Base-by-base conservation (phyloP, 2,113 vertebrate species). In the Phodopus roborovskii region DNA sequence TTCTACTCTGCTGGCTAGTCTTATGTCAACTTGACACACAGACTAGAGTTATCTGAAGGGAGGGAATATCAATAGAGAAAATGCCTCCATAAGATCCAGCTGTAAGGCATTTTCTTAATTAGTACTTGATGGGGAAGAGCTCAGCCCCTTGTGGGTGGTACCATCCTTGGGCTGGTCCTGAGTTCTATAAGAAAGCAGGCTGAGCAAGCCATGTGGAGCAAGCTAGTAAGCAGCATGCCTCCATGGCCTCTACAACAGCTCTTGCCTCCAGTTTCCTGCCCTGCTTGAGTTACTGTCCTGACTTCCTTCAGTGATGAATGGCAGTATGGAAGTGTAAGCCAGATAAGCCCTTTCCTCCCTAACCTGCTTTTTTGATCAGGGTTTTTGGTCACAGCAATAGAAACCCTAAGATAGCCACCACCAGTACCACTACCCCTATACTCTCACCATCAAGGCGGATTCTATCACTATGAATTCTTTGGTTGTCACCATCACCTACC, bases 371-470 rank as follows among this genome's bases (percentile, higher is more conserved):
- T 64, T 28, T 28, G 26, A 24, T 64, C 62, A 64, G 28, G 8
- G 24, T 64, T 24, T 20, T 64, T 64, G 62, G 62, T 64, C 62
- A 26, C 62, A 64, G 62, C 62, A 64, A 64, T 64, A 64, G 0
- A 64, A 64, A 26, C 24, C 62, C 62, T 64, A 64, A 11, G 26
- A 30, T 26, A 64, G 22, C 33, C 16, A 5, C 3, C 36, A n/a
- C 8, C 78, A 39, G 2, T 26, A 28, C 58, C 58, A 64, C 33
- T 2, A 66, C 39, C 50, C 19, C 56, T 3, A 36, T 1, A 48
- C 26, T 26, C 66, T 87, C 0, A 1, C 4, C 4, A 28, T 2
- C 7, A n/a, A 0, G 13, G 56, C 42, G 39, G 17, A 56, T 13
- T 42, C 24, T 15, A 3, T 28, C 24, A 39, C 10, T 33, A 36